phyloP scores from a whole-genome alignment of 2,797 vertebrate genomes.

The Chaetodon trifasciatus region DNA sequence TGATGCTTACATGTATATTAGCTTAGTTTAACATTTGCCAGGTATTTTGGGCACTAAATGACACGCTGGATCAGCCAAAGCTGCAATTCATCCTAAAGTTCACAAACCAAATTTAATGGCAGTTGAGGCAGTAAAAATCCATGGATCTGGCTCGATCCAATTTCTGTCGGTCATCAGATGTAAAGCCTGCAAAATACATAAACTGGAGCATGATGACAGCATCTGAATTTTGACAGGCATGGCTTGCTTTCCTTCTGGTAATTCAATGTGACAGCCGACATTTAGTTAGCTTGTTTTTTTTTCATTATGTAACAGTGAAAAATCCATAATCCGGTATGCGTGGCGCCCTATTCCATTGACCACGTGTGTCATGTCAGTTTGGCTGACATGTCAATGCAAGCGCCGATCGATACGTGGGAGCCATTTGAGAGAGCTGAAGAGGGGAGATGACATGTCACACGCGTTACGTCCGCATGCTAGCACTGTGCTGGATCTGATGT shows the following conservation, averaged over 20 bases:
- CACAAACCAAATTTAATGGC: neutral
- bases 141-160: no score
- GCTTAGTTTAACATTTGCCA: no score
- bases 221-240: slow-evolving; percentile 14
- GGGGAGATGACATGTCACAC: slow-evolving; percentile 2
- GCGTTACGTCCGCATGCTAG: neutral
- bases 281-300: slow-evolving; percentile 33
- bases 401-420: slow-evolving; percentile 43
- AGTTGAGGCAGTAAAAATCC: no score
- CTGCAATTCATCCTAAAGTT: neutral
- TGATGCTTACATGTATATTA: no score
- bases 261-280: slow-evolving; percentile 49
- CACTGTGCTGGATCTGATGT: slow-evolving; percentile 18
- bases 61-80: no score
- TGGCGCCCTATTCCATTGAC: slow-evolving; percentile 34
- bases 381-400: slow-evolving; percentile 29
- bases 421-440: neutral
- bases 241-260: slow-evolving; percentile 12
- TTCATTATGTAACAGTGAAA: slow-evolving; percentile 58
- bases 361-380: slow-evolving; percentile 44
- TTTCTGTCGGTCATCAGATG: neutral
- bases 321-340: slow-evolving; percentile 52
- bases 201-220: neutral
- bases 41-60: no score
- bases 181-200: neutral